Conservation (phyloP, 2,113 vertebrate genomes). For the Alouatta palliata region DNA sequence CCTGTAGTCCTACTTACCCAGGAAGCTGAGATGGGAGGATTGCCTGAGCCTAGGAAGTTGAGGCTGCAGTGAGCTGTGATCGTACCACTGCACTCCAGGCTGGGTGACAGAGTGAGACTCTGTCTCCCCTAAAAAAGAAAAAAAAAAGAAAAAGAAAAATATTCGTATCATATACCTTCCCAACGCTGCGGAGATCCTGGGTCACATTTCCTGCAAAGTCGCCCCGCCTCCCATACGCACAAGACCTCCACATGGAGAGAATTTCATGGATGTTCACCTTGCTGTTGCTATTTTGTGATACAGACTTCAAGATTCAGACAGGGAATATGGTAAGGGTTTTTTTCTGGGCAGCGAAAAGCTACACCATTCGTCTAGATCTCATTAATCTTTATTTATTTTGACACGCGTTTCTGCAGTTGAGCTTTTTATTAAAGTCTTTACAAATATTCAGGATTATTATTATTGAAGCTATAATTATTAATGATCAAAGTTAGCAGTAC, state of each 20-base stretch:
- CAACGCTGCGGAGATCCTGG: not conserved
- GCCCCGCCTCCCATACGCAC: not conserved
- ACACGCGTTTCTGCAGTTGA: not conserved
- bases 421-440: not conserved
- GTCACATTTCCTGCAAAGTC: not conserved
- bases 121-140: too few relatives aligned
- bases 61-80: too few relatives aligned
- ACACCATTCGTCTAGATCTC: not conserved
- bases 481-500: not conserved
- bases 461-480: not conserved
- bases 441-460: not conserved
- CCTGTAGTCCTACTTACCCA: too few relatives aligned
- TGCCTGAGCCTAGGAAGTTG: too few relatives aligned
- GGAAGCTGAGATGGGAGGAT: too few relatives aligned
- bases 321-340: not conserved
- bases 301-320: not conserved
- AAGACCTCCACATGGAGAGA: fast-evolving
- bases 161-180: not conserved
- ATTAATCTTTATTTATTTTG: not conserved
- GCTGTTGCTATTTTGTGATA: fast-evolving
- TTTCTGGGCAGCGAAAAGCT: not conserved
- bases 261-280: not conserved
- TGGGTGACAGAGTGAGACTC: too few relatives aligned
- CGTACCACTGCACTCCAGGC: too few relatives aligned
- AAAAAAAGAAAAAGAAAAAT: not conserved